A percentile compares a stretch with the other conserved stretches of the same genome.
phyloP scores from a whole-genome alignment of 2,888 invertebrate genomes.

The Salticus scenicus region DNA sequence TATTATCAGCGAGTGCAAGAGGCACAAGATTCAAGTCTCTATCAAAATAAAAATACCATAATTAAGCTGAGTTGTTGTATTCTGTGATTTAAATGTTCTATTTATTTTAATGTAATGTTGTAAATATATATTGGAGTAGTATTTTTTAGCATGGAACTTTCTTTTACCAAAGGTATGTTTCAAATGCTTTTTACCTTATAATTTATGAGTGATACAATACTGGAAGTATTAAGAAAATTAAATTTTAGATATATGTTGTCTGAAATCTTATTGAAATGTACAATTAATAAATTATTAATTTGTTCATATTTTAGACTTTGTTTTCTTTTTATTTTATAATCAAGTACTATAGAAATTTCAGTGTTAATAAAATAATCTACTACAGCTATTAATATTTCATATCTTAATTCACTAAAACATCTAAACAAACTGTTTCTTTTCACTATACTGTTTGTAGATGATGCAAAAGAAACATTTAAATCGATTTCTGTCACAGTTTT shows the following conservation, averaged over 20 bases:
- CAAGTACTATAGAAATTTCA: no score
- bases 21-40: constrained; percentile 53
- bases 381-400: no score
- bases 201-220: neutral
- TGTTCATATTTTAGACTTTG: no score
- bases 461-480: no score
- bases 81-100: constrained; percentile 43
- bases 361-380: no score
- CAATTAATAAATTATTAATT: neutral
- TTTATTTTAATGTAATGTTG: neutral
- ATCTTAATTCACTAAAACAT: no score
- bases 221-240: neutral
- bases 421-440: no score
- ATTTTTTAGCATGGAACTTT: neutral
- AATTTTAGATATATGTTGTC: neutral
- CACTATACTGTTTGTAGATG: no score
- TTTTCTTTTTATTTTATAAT: no score
- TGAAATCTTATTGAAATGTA: neutral
- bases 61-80: constrained; percentile 46
- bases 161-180: neutral
- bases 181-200: neutral
- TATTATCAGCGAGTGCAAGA: constrained; percentile 73
- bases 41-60: constrained; percentile 35
- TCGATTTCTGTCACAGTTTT: no score
- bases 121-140: neutral